Base-by-base conservation (phyloP, 2,113 vertebrate species). In the Leptobrachium leishanense region DNA sequence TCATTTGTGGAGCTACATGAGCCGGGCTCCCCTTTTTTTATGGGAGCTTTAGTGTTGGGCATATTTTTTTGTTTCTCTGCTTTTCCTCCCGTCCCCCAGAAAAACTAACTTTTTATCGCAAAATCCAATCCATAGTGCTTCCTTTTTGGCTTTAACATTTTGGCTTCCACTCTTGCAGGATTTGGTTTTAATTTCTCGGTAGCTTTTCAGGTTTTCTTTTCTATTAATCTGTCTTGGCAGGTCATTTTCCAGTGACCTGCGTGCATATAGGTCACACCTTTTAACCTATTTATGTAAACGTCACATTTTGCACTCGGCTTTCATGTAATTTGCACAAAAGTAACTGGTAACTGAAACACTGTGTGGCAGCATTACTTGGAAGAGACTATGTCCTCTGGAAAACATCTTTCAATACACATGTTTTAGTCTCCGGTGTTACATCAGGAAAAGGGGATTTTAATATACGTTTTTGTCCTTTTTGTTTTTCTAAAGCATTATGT, bases 191-290 rank as follows among this genome's bases (percentile, higher is more conserved):
- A 31, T 31, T 31, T 31, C 20, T 31, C 20, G 20, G 20, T 31
- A 31, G 20, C 20, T 31, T 31, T 31, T 31, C 20, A 31, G 20
- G 20, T 62, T 12, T 1, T 66, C 9, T 65, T 20, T 42, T 44
- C 6, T 68, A 8, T 12, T 15, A 68, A 68, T 83, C 84, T 83
- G 82, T 83, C 85, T 84, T 87, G 77, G 72, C 69, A 65, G 68
- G 76, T 79, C 68, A 79, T 62, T 65, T 40, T 63, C 69, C 68
- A 64, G 46, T 55, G 39, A 50, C 57, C 31, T 42, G 53, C 15
- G 62, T 41, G 54, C 75, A 72, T 54, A 43, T 74, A 74, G 54
- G 72, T 81, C 44, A 57, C 78, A 74, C 8, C 11, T 66, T 31
- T 31, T 31, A 73, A 66, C 39, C 78, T 81, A 81, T 81, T 81